phyloP scores from a whole-genome alignment of 2,113 vertebrate genomes.

The Atrichornis clamosus region DNA sequence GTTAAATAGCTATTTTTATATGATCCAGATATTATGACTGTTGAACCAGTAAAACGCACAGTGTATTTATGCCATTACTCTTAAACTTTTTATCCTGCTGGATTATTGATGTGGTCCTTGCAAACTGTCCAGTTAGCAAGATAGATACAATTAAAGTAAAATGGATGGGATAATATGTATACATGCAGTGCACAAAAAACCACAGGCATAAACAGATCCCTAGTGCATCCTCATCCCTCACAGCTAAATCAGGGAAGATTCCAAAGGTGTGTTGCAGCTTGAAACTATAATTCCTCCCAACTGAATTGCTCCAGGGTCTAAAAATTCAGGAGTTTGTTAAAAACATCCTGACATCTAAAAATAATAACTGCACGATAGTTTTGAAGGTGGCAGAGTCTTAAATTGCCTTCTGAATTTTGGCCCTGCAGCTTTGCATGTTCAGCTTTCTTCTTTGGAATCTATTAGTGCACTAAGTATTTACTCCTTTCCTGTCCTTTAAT shows the following conservation, averaged over 20 bases:
- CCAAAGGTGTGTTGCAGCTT: neutral
- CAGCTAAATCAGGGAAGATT: neutral
- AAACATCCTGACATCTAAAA: neutral
- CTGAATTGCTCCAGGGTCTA: neutral
- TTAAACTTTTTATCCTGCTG: neutral
- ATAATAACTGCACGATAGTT: neutral
- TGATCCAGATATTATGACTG: neutral
- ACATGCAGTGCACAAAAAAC: neutral
- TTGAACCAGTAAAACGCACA: neutral
- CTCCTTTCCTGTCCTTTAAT: neutral
- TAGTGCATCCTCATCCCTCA: neutral
- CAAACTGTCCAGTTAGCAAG: neutral
- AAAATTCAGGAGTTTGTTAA: constrained; percentile 11
- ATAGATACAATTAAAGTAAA: neutral
- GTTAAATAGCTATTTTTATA: constrained; percentile 47
- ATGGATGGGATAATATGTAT: neutral
- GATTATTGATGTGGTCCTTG: neutral
- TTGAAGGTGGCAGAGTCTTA: neutral
- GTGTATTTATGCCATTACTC: neutral
- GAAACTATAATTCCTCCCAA: neutral
- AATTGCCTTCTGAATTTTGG: neutral
- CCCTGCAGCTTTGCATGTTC: neutral
- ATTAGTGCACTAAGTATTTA: neutral
- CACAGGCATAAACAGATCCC: neutral
- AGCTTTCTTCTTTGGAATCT: neutral